Evolutionary conservation across 1,140 invertebrate species (phyloP).

Genomic region (Neodiprion fabricii): DNA sequence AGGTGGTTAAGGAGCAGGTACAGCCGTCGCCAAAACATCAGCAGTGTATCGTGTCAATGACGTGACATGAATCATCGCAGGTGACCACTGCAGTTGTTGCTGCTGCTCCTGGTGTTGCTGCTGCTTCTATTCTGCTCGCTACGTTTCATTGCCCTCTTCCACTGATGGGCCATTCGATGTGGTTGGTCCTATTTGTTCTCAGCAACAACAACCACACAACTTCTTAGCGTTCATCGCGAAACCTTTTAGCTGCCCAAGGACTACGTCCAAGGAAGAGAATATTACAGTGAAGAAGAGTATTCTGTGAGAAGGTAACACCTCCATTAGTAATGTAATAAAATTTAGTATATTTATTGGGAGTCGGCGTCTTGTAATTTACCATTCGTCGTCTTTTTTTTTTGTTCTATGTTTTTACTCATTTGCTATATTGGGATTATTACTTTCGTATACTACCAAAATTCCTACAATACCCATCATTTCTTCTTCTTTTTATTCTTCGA

Average conservation of each 20-base stretch:
- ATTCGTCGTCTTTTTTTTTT: conserved; percentile 30
- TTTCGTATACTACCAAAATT: conserved; percentile 11
- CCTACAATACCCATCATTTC: background rate
- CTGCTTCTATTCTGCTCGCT: conserved; percentile 43
- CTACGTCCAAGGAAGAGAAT: conserved; percentile 38
- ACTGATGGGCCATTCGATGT: conserved; percentile 39
- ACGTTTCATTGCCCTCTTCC: conserved; percentile 44
- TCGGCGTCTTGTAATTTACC: conserved; percentile 44
- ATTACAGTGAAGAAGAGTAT: conserved; percentile 36
- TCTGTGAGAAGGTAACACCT: conserved; percentile 49
- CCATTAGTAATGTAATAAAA: conserved; percentile 50
- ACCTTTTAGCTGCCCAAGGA: conserved; percentile 43
- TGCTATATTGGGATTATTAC: conserved; percentile 16
- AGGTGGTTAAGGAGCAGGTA: conserved; percentile 42
- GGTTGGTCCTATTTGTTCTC: conserved; percentile 45
- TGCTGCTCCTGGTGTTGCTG: conserved; percentile 24
- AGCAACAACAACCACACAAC: conserved; percentile 31
- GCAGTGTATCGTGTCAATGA: background rate
- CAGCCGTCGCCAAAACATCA: conserved; percentile 29
- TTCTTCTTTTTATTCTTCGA: no score
- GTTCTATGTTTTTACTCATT: conserved; percentile 23
- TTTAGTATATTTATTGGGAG: conserved; percentile 45
- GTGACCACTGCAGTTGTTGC: conserved; percentile 17
- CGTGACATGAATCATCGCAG: background rate
- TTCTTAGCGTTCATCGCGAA: conserved; percentile 43